Conservation (phyloP, 2,113 vertebrate species). For the Chamaea fasciata region DNA sequence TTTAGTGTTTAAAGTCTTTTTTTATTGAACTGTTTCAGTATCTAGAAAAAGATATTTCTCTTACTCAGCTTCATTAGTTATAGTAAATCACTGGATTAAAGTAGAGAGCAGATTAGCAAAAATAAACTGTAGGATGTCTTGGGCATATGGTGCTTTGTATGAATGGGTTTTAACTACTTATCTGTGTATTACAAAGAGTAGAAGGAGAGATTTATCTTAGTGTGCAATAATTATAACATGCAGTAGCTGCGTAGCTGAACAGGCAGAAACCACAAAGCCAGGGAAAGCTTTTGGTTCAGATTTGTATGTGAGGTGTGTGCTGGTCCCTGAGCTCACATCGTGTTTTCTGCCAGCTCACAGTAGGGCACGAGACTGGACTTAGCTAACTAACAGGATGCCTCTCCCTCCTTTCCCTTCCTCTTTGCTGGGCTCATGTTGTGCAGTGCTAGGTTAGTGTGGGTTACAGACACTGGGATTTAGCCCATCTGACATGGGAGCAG, state of each 20-base stretch:
- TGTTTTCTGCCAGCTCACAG: background rate
- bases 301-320: background rate
- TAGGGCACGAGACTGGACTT: background rate
- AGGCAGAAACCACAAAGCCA: background rate
- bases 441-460: background rate
- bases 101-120: conserved; percentile 44
- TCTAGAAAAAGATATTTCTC: background rate
- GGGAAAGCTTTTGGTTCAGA: background rate
- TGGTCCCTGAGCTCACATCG: rapidly evolving
- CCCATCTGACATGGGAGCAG: rapidly evolving
- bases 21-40: background rate
- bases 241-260: background rate
- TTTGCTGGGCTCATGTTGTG: background rate
- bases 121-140: conserved; percentile 22
- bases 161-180: conserved; percentile 52
- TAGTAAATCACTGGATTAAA: conserved; percentile 47
- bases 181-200: conserved; percentile 4
- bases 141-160: background rate
- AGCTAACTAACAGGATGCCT: background rate
- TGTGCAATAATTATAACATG: background rate
- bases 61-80: conserved; percentile 42
- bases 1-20: background rate
- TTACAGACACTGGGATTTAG: background rate
- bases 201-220: conserved; percentile 31
- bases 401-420: background rate